These are phyloP conservation scores for Hipparchia semele DNA, from an alignment of 2,888 invertebrate genomes.

Conservation along the genomic window DNA sequence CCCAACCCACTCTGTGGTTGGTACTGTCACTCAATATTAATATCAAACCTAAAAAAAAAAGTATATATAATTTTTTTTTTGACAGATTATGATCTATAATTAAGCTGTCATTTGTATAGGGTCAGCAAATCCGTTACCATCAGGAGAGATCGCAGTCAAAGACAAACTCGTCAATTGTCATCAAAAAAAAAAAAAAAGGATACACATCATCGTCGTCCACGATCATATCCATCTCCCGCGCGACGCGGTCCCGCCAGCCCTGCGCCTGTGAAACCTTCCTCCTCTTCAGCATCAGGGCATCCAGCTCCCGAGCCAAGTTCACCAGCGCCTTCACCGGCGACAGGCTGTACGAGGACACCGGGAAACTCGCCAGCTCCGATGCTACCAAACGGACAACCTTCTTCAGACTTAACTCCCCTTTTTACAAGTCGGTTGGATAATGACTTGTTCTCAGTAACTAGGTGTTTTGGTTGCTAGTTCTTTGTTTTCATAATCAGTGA, in stretches of 20 bases:
- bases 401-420: neutral
- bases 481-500: neutral
- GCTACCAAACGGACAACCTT: conserved; percentile 69
- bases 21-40: no score
- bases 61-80: no score
- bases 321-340: conserved; percentile 87
- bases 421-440: neutral
- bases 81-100: no score
- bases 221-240: conserved; percentile 95
- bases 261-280: conserved; percentile 86
- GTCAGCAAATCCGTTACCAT: no score
- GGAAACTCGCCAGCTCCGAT: conserved; percentile 92
- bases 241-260: conserved; percentile 94
- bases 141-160: no score
- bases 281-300: conserved; percentile 87
- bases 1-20: no score
- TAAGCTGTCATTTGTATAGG: no score
- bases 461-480: neutral
- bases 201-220: conserved; percentile 88
- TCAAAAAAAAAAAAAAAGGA: conserved; percentile 56
- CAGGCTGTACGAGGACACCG: conserved; percentile 86
- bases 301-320: conserved; percentile 90
- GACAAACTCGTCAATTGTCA: no score
- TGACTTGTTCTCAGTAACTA: neutral
- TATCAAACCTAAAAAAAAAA: no score